Base-by-base conservation (phyloP, 2,888 invertebrate species). In the Crocallis elinguaria region DNA sequence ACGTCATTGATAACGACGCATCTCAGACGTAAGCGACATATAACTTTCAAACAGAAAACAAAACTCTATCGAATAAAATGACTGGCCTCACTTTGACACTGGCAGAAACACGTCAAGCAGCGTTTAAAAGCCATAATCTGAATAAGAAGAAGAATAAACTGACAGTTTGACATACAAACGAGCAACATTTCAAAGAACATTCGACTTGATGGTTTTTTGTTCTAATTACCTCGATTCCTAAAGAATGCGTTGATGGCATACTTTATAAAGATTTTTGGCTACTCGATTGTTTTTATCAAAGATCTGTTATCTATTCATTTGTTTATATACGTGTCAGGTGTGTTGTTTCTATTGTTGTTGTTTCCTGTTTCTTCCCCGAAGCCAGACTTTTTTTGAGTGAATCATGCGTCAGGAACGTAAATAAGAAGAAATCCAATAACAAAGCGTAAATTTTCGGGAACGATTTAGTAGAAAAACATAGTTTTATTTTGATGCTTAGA, bases 171-270 rank as follows among this genome's bases (percentile, higher is more conserved):
- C 11, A 23, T 38, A 38, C 38, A 48, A 48, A 32, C 33, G 23
- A 19, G 2, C 12, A 14, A 30, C n/a, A 12, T 30, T 36, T 36
- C 42, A 49, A 49, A 49, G 42, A 42, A 33, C 33, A 19, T 42
- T 16, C 23, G 23, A 44, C 0, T 25, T 14, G 19, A 44, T 38
- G 33, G 51, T 21, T 51, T 23, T 19, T 35, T 50, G 50, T 25
- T 25, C 50, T 30, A 23, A 32, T 42, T 49, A 27, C 7, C 25
- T 21, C 8, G 38, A 19, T 7, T 7, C n/a, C 25, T 25, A 25
- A 25, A 25, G n/a, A n/a, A n/a, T n/a, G n/a, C n/a, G n/a, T n/a
- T n/a, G n/a, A n/a, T n/a, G n/a, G n/a, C n/a, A n/a, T n/a, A n/a
- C n/a, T n/a, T n/a, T n/a, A n/a, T n/a, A n/a, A n/a, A n/a, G 25